Evolutionary conservation across 1,140 invertebrate species (phyloP).

Genomic region (Cherax destructor): DNA sequence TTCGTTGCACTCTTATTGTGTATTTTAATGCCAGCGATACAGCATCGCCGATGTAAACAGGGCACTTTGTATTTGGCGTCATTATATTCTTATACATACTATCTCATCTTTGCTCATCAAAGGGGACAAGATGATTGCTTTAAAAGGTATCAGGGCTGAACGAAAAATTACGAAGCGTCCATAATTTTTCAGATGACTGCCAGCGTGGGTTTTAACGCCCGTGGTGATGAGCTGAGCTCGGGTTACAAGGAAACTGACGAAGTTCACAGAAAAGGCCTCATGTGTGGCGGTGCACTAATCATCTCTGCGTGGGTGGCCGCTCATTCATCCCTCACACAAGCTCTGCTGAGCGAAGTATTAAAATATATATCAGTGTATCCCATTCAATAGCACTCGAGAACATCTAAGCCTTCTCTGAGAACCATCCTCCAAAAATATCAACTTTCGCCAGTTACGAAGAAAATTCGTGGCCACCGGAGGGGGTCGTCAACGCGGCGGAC

Average conservation of each 20-base stretch:
- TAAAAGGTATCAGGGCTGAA: not conserved
- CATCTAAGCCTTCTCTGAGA: not conserved
- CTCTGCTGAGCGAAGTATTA: no score
- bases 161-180: not conserved
- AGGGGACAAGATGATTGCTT: not conserved
- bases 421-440: no score
- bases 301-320: not conserved
- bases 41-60: not conserved
- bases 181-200: constrained; percentile 44
- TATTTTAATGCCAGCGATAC: not conserved
- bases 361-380: not conserved
- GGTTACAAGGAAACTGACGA: constrained; percentile 38
- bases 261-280: not conserved
- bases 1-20: not conserved
- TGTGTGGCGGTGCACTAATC: not conserved
- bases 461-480: not conserved
- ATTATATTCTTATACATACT: not conserved
- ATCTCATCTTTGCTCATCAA: not conserved
- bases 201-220: constrained; percentile 49
- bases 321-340: not conserved
- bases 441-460: not conserved
- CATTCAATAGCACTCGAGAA: not conserved
- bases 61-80: not conserved
- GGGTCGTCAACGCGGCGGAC: constrained; percentile 35
- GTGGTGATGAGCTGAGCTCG: constrained; percentile 38